Base-by-base conservation (phyloP, 2,888 invertebrate species). In the Fragum whitleyi region DNA sequence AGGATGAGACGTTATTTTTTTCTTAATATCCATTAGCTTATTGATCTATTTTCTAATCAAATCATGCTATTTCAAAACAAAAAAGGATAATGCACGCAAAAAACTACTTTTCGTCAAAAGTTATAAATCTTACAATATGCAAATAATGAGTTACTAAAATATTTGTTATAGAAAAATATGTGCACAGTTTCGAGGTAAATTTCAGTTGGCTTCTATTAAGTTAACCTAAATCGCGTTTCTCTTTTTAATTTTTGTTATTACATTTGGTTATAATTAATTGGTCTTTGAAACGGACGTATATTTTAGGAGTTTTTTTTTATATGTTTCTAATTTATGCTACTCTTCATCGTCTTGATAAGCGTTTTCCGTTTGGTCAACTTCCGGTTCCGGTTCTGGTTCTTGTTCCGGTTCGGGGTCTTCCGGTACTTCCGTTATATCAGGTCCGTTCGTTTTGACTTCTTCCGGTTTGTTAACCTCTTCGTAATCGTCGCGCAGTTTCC, bases 401-500 rank as follows among this genome's bases (percentile, higher is more conserved):
- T 32, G 16, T 61, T 70, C 78, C 42, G 69, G 69, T 55, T 79
- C 75, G 16, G 65, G 59, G 26, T 57, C 36, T 55, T 79, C 74
- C 23, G 23, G 79, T 29, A 57, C 55, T 19, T 32, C 28, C 16
- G 65, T 59, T 11, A 70, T 55, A 72, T 57, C 72, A 9, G 72
- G 73, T 59, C 62, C 61, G 2, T 53, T 73, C 23, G 36, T 47
- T 29, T 42, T 32, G 9, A 61, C 62, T 19, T 39, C 29, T 26
- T 53, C 51, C 5, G 26, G 70, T 62, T 74, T 36, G n/a, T 36
- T 36, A 3, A 51, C 72, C 16, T 53, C 65, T 51, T 73, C 73
- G n/a, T 51, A 51, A 51, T 26, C 29, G 5, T 77, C 81, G 23
- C 81, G 82, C 6, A 82, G n/a, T 59, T 79, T 79, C 36, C 82